phyloP scores from a whole-genome alignment of 2,888 invertebrate genomes.

The Tachystola acroxantha region DNA sequence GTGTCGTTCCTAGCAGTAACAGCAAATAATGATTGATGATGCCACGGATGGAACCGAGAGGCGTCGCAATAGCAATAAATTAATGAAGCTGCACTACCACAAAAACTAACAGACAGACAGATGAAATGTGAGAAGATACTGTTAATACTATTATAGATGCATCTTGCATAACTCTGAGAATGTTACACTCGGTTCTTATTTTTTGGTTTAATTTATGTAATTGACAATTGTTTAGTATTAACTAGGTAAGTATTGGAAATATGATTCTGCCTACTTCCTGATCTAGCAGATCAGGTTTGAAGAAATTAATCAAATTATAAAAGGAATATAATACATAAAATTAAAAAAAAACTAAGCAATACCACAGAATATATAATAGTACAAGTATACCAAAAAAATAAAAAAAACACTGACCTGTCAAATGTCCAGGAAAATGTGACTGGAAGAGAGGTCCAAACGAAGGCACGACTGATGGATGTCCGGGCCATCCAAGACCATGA shows the following conservation, averaged over 20 bases:
- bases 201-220: no score
- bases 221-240: no score
- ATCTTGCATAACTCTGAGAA: slow-evolving; percentile 1
- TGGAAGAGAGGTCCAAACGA: slow-evolving; percentile 83
- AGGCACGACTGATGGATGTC: slow-evolving; percentile 75
- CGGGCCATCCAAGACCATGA: slow-evolving; percentile 80
- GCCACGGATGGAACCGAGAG: slow-evolving; percentile 3
- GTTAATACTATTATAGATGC: slow-evolving; percentile 10
- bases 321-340: no score
- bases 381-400: no score
- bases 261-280: no score
- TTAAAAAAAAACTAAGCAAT: no score
- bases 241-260: no score
- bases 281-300: no score
- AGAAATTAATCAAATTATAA: no score
- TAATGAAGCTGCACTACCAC: slow-evolving; percentile 11
- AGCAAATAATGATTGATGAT: slow-evolving; percentile 21
- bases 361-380: no score
- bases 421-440: slow-evolving; percentile 77
- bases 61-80: slow-evolving; percentile 12
- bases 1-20: slow-evolving; percentile 4
- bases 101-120: slow-evolving; percentile 12
- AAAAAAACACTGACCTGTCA: slow-evolving; percentile 60
- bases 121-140: slow-evolving; percentile 12
- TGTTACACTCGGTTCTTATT: no score